These are phyloP conservation scores for Aspidiotus rigidus DNA, from an alignment of 2,888 invertebrate genomes.

Conservation along the genomic window DNA sequence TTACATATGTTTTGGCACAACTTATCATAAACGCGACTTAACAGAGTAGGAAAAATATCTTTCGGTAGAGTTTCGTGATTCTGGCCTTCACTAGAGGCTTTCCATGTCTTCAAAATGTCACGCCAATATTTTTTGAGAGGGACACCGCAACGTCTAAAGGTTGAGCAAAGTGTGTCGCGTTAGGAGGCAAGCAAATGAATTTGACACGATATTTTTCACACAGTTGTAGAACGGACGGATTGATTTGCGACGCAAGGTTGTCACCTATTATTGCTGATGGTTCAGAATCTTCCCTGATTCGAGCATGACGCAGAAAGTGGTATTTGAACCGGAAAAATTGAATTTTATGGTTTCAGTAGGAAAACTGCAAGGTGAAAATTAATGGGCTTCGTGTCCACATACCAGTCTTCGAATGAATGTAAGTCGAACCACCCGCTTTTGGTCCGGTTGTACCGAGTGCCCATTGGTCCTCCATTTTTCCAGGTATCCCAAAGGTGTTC, in stretches of 20 bases:
- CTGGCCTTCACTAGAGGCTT: background rate
- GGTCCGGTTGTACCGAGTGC: slow-evolving; percentile 41
- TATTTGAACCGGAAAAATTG: too few relatives aligned
- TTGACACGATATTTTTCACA: background rate
- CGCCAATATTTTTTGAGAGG: slow-evolving; percentile 12
- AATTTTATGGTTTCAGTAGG: too few relatives aligned
- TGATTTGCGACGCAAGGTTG: background rate
- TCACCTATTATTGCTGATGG: slow-evolving; percentile 5
- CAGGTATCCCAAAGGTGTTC: slow-evolving; percentile 36
- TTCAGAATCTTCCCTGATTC: background rate
- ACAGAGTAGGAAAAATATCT: background rate
- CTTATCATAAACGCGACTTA: background rate
- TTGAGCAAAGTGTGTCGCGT: background rate
- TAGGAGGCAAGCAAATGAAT: slow-evolving; percentile 10
- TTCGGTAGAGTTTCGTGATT: background rate
- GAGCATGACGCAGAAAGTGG: background rate
- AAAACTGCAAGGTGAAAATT: background rate
- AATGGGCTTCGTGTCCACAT: background rate
- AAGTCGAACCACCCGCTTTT: slow-evolving; percentile 38
- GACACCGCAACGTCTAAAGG: slow-evolving; percentile 10
- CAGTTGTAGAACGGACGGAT: background rate
- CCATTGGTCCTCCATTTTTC: slow-evolving; percentile 32
- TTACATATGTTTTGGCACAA: background rate
- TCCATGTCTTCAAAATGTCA: slow-evolving; percentile 4
- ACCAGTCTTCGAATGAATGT: slow-evolving; percentile 3